Conservation (phyloP, 1,140 invertebrate genomes). For the Diplogasteroides magnus region DNA sequence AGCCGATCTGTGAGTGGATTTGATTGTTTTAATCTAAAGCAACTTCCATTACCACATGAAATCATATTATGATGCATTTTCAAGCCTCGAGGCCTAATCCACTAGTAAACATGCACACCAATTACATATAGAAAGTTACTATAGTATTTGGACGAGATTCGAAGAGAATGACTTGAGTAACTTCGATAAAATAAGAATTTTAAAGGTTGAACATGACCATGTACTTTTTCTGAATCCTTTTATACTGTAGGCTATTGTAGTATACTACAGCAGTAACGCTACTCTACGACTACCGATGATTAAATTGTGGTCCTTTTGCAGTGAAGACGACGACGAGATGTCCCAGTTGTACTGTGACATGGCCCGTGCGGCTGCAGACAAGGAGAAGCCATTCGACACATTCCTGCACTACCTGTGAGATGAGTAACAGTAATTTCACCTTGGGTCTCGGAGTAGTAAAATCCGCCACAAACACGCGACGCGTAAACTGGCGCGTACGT, state of each 20-base stretch:
- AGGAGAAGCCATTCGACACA: slow-evolving; percentile 24
- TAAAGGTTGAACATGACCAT: too few relatives aligned
- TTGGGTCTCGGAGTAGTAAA: background rate
- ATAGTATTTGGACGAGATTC: background rate
- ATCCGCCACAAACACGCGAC: too few relatives aligned
- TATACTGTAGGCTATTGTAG: too few relatives aligned
- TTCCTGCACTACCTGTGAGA: slow-evolving; percentile 41
- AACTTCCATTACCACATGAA: background rate
- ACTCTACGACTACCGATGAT: background rate
- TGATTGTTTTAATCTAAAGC: background rate
- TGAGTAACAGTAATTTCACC: slow-evolving; percentile 1
- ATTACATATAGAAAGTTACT: background rate
- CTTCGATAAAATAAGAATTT: too few relatives aligned
- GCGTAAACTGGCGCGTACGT: too few relatives aligned
- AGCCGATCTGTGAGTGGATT: background rate
- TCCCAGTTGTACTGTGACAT: background rate
- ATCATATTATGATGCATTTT: slow-evolving; percentile 3
- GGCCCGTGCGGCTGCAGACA: too few relatives aligned
- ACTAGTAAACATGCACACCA: slow-evolving; percentile 1
- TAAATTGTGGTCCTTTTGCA: background rate
- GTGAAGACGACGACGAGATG: background rate
- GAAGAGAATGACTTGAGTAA: slow-evolving; percentile 14
- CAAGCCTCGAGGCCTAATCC: background rate
- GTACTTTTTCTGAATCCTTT: too few relatives aligned
- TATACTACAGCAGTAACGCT: background rate